Percentiles rank a stretch among this genome's conserved stretches.
These are phyloP conservation scores for Agonum fuliginosum DNA, from an alignment of 2,888 invertebrate species.

Conservation along the genomic window DNA sequence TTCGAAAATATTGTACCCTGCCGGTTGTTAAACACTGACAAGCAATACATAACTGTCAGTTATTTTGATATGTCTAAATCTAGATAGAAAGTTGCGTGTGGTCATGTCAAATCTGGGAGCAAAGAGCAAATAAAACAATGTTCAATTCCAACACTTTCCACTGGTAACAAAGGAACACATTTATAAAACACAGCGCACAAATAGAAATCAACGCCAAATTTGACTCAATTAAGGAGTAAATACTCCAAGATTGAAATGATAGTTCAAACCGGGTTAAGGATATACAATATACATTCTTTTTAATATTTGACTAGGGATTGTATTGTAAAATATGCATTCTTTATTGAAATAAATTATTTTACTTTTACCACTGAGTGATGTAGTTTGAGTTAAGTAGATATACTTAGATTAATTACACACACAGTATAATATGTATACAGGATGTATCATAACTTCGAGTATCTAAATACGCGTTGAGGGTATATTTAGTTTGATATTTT, in stretches of 20 bases:
- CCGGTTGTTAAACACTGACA: conserved; percentile 41
- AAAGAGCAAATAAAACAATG: conserved; percentile 45
- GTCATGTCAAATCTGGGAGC: conserved; percentile 46
- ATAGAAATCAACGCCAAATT: conserved; percentile 3
- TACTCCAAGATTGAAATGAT: background rate
- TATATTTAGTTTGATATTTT: no score
- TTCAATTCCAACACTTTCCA: conserved; percentile 35
- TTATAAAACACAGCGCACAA: background rate
- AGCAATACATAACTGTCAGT: conserved; percentile 55
- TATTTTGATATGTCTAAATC: conserved; percentile 56
- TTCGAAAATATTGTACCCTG: conserved; percentile 37
- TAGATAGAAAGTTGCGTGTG: conserved; percentile 55
- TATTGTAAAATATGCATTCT: no score
- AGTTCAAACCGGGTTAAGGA: conserved; percentile 9
- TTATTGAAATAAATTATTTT: no score
- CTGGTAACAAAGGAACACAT: background rate
- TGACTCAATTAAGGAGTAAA: conserved; percentile 15
- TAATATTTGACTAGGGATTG: no score
- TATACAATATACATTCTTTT: background rate
- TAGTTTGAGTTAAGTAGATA: no score
- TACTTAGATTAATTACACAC: no score
- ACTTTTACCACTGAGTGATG: no score
- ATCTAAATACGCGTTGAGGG: no score
- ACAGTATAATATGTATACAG: no score
- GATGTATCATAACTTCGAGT: no score